Base-by-base conservation (phyloP, 2,113 vertebrate genomes). In the Psittacus erithacus region DNA sequence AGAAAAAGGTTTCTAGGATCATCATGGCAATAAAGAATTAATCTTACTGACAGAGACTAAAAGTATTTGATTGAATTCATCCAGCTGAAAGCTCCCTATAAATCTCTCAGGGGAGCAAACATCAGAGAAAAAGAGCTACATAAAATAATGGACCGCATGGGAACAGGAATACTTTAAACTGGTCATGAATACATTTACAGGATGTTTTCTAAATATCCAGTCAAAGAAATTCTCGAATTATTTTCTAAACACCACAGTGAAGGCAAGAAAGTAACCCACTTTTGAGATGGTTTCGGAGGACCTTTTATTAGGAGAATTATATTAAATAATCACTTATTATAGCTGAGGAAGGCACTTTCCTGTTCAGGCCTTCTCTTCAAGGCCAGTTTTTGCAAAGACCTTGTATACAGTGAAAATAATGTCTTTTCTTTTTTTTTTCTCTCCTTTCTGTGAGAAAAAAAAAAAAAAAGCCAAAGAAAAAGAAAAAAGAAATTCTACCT, bases 371-470 rank as follows among this genome's bases (percentile, higher is more conserved):
- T 88, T 76, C 29, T 10, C 13, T 52, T 86, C 35, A 46, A 79
- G 35, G 16, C 7, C 1, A 50, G 10, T 53, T 55, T 16, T 53
- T 68, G 33, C 41, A 31, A 63, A 79, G 20, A 59, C 1, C 12
- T 86, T 85, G 67, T 55, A 22, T 28, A n/a, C 23, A 39, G 8
- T 44, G 27, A 50, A 82, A 3, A 1, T 25, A 53, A 2, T 17
- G 2, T 23, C 13, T 35, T 69, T 8, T 73, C 19, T n/a, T 55
- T n/a, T 33, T 6, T n/a, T 57, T 33, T 22, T n/a, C 6, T 13
- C 6, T 1, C 13, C 55, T 11, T 3, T 31, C 3, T 22, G 5
- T 12, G 9, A 4, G 6, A 10, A 4, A 19, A 50, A 33, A 25
- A 27, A 31, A 35, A 25, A 35, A 52, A 31, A 57, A 8, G 6